Evolutionary conservation across 2,888 invertebrate genomes (phyloP).

Genomic region (Dasysyrphus tricinctus): DNA sequence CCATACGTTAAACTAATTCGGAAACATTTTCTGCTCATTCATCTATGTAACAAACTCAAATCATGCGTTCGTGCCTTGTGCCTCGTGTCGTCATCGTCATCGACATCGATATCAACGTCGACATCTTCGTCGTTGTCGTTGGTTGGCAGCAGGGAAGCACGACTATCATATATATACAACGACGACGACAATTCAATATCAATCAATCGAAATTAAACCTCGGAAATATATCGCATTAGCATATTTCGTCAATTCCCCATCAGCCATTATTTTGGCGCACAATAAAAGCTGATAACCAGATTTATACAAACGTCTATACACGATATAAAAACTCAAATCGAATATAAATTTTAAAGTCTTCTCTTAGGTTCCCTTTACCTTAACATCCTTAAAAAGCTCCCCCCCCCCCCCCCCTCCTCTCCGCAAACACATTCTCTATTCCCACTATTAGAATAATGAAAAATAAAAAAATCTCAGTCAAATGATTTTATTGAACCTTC

Average conservation of each 20-base stretch:
- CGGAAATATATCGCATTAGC: slow-evolving; percentile 69
- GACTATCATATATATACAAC: neutral
- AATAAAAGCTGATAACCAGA: slow-evolving; percentile 65
- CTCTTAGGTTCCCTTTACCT: neutral
- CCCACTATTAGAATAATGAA: slow-evolving; percentile 15
- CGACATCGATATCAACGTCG: neutral
- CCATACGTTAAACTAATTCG: slow-evolving; percentile 51
- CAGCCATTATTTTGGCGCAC: slow-evolving; percentile 61
- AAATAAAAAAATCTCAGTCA: slow-evolving; percentile 16
- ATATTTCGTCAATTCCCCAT: slow-evolving; percentile 70
- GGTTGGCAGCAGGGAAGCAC: slow-evolving; percentile 3
- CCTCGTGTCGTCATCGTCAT: slow-evolving; percentile 6
- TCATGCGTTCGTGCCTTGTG: slow-evolving; percentile 21
- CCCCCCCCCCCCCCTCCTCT: neutral
- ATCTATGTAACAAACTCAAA: slow-evolving; percentile 62
- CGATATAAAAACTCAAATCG: slow-evolving; percentile 48
- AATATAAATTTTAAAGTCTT: slow-evolving; percentile 66
- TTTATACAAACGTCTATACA: slow-evolving; percentile 33
- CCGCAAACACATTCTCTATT: neutral
- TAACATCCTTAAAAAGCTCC: neutral
- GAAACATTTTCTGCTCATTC: slow-evolving; percentile 58
- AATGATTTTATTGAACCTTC: slow-evolving; percentile 38
- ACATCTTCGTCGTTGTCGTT: neutral
- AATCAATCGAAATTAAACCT: slow-evolving; percentile 71
- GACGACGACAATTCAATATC: slow-evolving; percentile 41